Conservation (phyloP, 2,113 vertebrate genomes). For the Grammomys surdaster region DNA sequence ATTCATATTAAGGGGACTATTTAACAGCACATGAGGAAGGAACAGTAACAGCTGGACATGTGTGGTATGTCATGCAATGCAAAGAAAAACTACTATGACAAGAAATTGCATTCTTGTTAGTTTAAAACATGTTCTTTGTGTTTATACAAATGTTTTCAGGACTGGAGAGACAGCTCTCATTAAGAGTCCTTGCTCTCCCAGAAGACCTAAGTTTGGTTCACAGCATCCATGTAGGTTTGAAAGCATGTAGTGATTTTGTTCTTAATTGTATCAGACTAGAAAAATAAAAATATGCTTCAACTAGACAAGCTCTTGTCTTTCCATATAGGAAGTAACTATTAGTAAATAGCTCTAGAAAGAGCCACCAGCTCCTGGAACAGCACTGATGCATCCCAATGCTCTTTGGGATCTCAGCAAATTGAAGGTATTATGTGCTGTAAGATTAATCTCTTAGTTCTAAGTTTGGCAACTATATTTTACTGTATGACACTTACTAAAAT, state of each 20-base stretch:
- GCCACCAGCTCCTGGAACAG: neutral
- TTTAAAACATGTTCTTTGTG: neutral
- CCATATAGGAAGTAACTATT: neutral
- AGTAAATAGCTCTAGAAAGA: neutral
- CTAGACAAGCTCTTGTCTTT: neutral
- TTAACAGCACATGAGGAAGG: neutral
- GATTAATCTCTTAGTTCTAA: neutral
- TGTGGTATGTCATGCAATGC: neutral
- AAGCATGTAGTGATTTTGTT: neutral
- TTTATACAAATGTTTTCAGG: neutral
- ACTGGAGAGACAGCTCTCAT: too few relatives aligned
- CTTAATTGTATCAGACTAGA: neutral
- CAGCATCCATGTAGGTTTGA: neutral
- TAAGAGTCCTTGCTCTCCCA: too few relatives aligned
- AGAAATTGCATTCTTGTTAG: neutral
- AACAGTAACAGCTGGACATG: neutral
- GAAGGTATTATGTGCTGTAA: neutral
- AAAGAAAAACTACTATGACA: neutral
- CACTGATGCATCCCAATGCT: neutral
- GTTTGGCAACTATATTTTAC: too few relatives aligned
- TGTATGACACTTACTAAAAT: neutral
- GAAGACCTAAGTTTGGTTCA: neutral
- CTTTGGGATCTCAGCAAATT: neutral
- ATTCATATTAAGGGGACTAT: neutral
- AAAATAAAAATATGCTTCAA: neutral